Base-by-base conservation (phyloP, 2,888 invertebrate species). In the Andrena dorsata region DNA sequence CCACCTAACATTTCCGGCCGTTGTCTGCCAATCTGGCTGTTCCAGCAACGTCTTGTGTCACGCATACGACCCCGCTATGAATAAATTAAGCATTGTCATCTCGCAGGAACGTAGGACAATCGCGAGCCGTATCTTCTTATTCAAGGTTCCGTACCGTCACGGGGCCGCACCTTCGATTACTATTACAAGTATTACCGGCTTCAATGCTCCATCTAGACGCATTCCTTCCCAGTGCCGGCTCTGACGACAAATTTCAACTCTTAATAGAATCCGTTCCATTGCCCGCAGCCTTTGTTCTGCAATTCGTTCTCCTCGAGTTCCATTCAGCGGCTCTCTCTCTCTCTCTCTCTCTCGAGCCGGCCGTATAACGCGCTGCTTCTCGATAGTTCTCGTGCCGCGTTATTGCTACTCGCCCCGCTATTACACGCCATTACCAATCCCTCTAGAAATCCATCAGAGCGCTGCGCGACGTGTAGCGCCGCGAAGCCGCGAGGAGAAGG, bases 41-140 rank as follows among this genome's bases (percentile, higher is more conserved):
- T 35, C 60, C 4, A 32, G 0, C 23, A 47, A 32, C 60, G 32
- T n/a, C 49, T 49, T 16, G 26, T 28, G 28, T 35, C 28, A 13
- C 66, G 58, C 69, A 41, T 58, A 58, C 58, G 69, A 47, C 47
- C 35, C 20, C 60, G 41, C 16, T 60, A 30, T 61, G 76, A 78
- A 78, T 78, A 76, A 76, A 66, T 61, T 60, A 66, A 30, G 65
- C 77, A 23, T 53, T 58, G 77, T 76, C 77, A 66, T 78, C 77
- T 47, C n/a, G 51, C 41, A 61, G 58, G 51, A 76, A 78, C 76
- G 66, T 66, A 23, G 51, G 58, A 76, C 76, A 66, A 75, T 77
- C 64, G 58, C 56, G 28, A 35, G 26, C 35, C 35, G 65, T 74
- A 64, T 77, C 65, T 75, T 61, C 65, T 28, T 65, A 51, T 76